phyloP scores from a whole-genome alignment of 2,888 invertebrate genomes.

The Calliopum simillimum region DNA sequence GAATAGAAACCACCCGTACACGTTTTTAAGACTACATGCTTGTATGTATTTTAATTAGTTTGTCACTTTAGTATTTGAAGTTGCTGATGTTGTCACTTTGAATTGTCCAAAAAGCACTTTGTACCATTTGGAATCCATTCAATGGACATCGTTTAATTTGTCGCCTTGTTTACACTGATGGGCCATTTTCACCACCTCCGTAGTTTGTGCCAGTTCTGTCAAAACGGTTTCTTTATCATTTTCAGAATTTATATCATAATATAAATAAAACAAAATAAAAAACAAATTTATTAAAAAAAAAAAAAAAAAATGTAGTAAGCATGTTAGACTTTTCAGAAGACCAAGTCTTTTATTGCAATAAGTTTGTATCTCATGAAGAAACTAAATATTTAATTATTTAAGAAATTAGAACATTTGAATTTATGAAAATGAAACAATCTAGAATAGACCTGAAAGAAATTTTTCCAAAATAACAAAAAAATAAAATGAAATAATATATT shows the following conservation, averaged over 20 bases:
- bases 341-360: slow-evolving; percentile 26
- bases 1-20: too few species aligned
- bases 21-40: slow-evolving; percentile 31
- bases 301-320: slow-evolving; percentile 26
- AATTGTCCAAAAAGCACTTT: slow-evolving; percentile 28
- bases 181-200: slow-evolving; percentile 44
- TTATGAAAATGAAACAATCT: too few species aligned
- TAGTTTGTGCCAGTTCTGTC: slow-evolving; percentile 52
- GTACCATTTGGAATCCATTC: slow-evolving; percentile 30
- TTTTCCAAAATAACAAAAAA: too few species aligned
- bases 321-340: slow-evolving; percentile 32
- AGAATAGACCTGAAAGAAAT: too few species aligned
- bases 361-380: too few species aligned
- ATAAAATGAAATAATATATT: too few species aligned
- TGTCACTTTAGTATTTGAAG: slow-evolving; percentile 24
- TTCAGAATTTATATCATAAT: slow-evolving; percentile 39
- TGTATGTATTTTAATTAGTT: slow-evolving; percentile 35
- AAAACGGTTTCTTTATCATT: slow-evolving; percentile 43
- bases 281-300: too few species aligned
- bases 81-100: slow-evolving; percentile 30
- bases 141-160: slow-evolving; percentile 24
- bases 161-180: slow-evolving; percentile 11
- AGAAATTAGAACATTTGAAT: too few species aligned
- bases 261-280: neutral
- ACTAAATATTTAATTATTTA: too few species aligned